phyloP scores from a whole-genome alignment of 2,888 invertebrate genomes.

The Xestia ashworthii region DNA sequence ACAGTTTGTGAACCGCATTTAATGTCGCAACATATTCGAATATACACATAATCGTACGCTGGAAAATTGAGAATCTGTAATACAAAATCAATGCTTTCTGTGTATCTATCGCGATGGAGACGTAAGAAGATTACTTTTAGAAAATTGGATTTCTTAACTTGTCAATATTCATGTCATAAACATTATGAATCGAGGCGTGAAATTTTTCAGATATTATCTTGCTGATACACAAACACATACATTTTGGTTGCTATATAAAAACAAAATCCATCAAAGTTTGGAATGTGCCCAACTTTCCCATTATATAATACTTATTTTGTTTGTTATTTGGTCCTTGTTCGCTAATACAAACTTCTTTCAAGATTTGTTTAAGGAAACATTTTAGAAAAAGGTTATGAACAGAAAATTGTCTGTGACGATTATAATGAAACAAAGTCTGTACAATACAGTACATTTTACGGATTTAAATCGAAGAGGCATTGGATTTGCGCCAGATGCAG shows the following conservation, averaged over 20 bases:
- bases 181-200: slow-evolving; percentile 59
- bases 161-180: slow-evolving; percentile 65
- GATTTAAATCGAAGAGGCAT: slow-evolving; percentile 6
- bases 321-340: slow-evolving; percentile 28
- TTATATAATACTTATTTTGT: slow-evolving; percentile 54
- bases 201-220: slow-evolving; percentile 46
- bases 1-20: slow-evolving; percentile 47
- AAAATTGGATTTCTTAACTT: slow-evolving; percentile 66
- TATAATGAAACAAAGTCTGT: slow-evolving; percentile 27
- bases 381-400: slow-evolving; percentile 12
- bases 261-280: slow-evolving; percentile 55
- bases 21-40: slow-evolving; percentile 46
- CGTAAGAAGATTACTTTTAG: slow-evolving; percentile 60
- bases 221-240: slow-evolving; percentile 20
- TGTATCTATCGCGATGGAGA: slow-evolving; percentile 53
- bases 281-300: slow-evolving; percentile 54
- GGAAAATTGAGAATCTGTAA: slow-evolving; percentile 61
- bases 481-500: slow-evolving; percentile 25
- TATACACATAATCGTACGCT: slow-evolving; percentile 45
- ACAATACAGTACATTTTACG: slow-evolving; percentile 15
- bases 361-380: slow-evolving; percentile 24
- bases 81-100: slow-evolving; percentile 60
- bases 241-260: slow-evolving; percentile 14
- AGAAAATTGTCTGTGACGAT: slow-evolving; percentile 14
- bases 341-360: slow-evolving; percentile 20